These are phyloP conservation scores for Danionella cerebrum DNA, from an alignment of 2,113 vertebrate genomes.

Conservation along the genomic window DNA sequence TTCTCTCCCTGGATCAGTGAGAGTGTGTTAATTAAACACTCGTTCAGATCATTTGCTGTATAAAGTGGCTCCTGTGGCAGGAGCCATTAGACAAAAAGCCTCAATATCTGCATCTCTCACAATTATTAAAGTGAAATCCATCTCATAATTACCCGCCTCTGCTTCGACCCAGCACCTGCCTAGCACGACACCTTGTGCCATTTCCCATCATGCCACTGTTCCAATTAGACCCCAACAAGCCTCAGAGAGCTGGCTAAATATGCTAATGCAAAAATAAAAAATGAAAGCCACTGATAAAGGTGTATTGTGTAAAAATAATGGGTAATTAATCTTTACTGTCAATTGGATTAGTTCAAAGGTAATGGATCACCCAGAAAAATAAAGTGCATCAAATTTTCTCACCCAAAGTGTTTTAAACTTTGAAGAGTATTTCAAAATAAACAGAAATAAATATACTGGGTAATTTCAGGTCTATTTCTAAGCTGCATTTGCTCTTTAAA, in stretches of 20 bases:
- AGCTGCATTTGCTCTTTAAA: no score
- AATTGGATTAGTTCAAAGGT: no score
- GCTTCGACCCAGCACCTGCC: slow-evolving; percentile 81
- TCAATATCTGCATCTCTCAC: slow-evolving; percentile 88
- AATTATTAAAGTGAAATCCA: slow-evolving; percentile 96
- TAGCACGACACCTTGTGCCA: slow-evolving; percentile 64
- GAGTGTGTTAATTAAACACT: slow-evolving; percentile 89
- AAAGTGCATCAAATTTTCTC: no score
- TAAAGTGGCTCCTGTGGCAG: slow-evolving; percentile 81
- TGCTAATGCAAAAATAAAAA: slow-evolving; percentile 67
- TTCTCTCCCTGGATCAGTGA: slow-evolving; percentile 70
- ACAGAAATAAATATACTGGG: no score
- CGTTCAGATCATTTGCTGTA: slow-evolving; percentile 82
- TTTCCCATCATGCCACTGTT: slow-evolving; percentile 69
- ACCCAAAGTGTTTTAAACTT: no score
- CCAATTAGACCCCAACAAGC: slow-evolving; percentile 68
- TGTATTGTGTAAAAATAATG: slow-evolving; percentile 75
- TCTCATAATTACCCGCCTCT: slow-evolving; percentile 83
- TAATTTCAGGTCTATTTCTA: no score
- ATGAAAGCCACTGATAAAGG: slow-evolving; percentile 62
- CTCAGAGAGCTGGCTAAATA: slow-evolving; percentile 71
- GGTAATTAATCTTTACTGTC: slow-evolving; percentile 73
- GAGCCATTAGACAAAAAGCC: slow-evolving; percentile 74
- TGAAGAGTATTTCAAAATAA: no score
- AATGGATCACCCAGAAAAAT: no score